Percentiles rank a stretch among this genome's conserved stretches.
Evolutionary conservation across 2,113 vertebrate species (phyloP).

Genomic region (Seriola aureovittata): DNA sequence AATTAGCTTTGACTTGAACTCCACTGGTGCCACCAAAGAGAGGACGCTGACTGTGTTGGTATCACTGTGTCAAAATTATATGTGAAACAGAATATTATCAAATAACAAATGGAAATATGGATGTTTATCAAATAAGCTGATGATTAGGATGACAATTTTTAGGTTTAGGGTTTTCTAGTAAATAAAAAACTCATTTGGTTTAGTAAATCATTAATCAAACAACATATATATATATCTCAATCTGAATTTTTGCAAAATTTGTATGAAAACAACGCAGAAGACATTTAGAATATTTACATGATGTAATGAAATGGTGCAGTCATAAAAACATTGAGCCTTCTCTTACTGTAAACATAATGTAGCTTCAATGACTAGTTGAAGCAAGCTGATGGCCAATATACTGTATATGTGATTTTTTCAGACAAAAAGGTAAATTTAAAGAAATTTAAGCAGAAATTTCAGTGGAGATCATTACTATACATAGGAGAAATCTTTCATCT

Average conservation of each 20-base stretch:
- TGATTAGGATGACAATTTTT: not conserved
- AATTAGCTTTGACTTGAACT: slow-evolving; percentile 42
- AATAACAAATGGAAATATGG: not conserved
- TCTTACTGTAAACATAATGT: not conserved
- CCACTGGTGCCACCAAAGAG: slow-evolving; percentile 33
- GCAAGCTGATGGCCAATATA: not conserved
- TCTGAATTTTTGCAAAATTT: not conserved
- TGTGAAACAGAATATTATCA: slow-evolving; percentile 16
- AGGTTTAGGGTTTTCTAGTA: not conserved
- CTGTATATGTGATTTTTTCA: not conserved
- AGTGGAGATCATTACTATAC: not conserved
- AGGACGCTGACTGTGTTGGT: not conserved
- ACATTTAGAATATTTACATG: not conserved
- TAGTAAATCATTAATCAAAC: not conserved
- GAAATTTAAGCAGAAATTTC: not conserved
- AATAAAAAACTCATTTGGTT: not conserved
- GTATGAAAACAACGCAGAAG: not conserved
- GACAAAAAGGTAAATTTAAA: not conserved
- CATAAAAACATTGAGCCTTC: not conserved
- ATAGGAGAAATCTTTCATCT: slow-evolving; percentile 25
- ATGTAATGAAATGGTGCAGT: not conserved
- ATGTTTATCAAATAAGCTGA: not conserved
- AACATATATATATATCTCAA: not conserved
- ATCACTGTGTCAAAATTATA: slow-evolving; percentile 20
- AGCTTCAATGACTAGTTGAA: not conserved